phyloP scores from a whole-genome alignment of 1,140 invertebrate species.

The Lucilia cuprina region DNA sequence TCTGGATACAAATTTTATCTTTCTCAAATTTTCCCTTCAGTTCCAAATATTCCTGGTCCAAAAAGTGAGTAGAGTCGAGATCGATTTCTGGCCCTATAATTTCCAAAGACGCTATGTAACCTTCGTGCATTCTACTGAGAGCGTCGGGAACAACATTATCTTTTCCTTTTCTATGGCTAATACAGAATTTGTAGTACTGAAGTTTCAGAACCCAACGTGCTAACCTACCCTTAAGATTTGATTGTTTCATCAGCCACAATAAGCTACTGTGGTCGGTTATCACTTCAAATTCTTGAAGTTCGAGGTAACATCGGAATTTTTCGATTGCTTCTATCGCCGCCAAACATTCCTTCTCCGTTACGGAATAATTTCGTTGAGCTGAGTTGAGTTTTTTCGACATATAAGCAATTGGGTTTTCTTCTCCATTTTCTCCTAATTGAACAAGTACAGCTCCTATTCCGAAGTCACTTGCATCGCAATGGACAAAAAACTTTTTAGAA shows the following conservation, averaged over 20 bases:
- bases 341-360: constrained; percentile 36
- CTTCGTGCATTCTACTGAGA: not conserved
- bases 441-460: constrained; percentile 43
- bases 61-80: not conserved
- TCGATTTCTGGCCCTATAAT: not conserved
- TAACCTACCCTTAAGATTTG: constrained; percentile 54
- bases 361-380: constrained; percentile 35
- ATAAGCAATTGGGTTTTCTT: constrained; percentile 37
- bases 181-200: constrained; percentile 31
- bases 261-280: constrained; percentile 51
- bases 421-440: constrained; percentile 35
- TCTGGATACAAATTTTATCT: constrained; percentile 9
- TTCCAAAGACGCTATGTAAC: not conserved
- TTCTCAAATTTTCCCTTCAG: not conserved
- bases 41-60: not conserved
- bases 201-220: constrained; percentile 52
- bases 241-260: constrained; percentile 54
- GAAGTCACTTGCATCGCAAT: constrained; percentile 43
- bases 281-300: constrained; percentile 58
- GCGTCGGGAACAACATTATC: not conserved
- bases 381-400: constrained; percentile 38
- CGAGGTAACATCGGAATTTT: constrained; percentile 62
- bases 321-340: constrained; percentile 36
- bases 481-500: constrained; percentile 37
- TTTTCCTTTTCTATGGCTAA: constrained; percentile 15